Base-by-base conservation (phyloP, 2,797 vertebrate species). In the Heteromormyrus szaboi region DNA sequence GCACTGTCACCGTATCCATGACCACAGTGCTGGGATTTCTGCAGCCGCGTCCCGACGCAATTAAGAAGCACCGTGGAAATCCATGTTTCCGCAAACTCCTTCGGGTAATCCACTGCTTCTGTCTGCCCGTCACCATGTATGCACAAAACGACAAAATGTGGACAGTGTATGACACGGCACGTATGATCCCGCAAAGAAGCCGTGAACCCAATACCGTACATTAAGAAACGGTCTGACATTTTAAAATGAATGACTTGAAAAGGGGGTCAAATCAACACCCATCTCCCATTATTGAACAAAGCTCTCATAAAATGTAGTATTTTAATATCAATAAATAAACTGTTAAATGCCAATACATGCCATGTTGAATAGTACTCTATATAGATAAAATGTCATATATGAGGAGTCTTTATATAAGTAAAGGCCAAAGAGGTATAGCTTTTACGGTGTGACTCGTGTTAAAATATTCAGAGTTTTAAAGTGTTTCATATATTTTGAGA, bases 361-460 rank as follows among this genome's bases (percentile, higher is more conserved):
- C 37, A 56, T 37, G 22, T 51, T 37, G 51, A 54, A 62, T 44
- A 44, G 17, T 59, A 65, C 53, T 87, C 54, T 65, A 87, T 44
- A 59, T 62, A 56, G 51, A 17, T 59, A 62, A 68, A 46, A 56
- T 87, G 54, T 62, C 29, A 56, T 87, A 62, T 25, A 59, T 53
- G 50, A 53, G 85, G 50, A 83, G 79, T 83, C 37, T 83, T 72
- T 72, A 83, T n/a, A 83, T 85, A 85, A 50, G 44, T 85, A 85
- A 85, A 85, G 48, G 48, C 44, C 44, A 85, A 83, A 48, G 19
- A 25, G 81, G n/a, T 85, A 81, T 81, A 22, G 37, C 48, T 14
- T 83, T 85, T 85, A 85, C n/a, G 0, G 8, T 50, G 44, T 85
- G 44, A 85, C 44, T 85, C 81, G 17, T 51, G 51, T 48, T 83